These are phyloP conservation scores for roundworm (Caenorhabditis elegans) DNA, from an alignment of 1,140 invertebrate genomes.

Conservation along the genomic window DNA sequence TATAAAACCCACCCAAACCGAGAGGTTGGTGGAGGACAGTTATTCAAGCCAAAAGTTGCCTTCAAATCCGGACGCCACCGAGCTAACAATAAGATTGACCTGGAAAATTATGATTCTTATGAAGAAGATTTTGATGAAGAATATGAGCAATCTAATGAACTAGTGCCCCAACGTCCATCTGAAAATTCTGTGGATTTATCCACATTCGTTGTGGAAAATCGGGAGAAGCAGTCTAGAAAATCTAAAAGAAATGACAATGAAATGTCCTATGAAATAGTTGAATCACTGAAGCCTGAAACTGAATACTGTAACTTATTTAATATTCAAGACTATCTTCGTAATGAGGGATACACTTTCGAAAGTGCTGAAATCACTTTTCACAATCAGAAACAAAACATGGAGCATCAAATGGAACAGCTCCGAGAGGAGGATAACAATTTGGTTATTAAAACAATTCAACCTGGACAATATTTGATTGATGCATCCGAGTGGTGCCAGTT, in stretches of 20 bases:
- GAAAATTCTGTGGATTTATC: not conserved
- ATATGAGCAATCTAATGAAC: not conserved
- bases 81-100: not conserved
- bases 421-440: not conserved
- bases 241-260: not conserved
- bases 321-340: not conserved
- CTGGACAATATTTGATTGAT: not conserved
- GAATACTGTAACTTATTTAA: not conserved
- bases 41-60: not conserved
- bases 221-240: not conserved
- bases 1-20: not conserved
- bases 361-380: not conserved
- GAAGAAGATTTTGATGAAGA: not conserved
- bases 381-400: not conserved
- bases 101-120: not conserved
- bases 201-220: not conserved
- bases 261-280: not conserved
- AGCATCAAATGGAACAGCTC: not conserved
- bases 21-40: not conserved
- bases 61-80: not conserved
- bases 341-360: not conserved
- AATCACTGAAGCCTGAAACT: not conserved
- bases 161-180: not conserved
- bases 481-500: not conserved
- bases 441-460: not conserved